Conservation (phyloP, 2,888 invertebrate genomes). For the Pollenia amentaria region DNA sequence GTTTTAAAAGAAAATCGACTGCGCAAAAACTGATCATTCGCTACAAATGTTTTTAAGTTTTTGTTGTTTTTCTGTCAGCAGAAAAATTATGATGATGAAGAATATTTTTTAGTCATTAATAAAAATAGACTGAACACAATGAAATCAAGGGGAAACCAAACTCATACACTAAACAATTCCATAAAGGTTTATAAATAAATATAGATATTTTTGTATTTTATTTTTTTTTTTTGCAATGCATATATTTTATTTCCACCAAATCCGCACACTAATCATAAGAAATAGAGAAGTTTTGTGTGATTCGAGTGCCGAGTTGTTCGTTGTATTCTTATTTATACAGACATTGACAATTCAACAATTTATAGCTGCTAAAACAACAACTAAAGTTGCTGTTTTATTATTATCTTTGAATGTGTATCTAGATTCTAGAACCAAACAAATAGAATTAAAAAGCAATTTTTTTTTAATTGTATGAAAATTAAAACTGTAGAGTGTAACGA, state of each 20-base stretch:
- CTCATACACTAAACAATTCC: constrained; percentile 49
- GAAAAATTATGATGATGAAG: constrained; percentile 61
- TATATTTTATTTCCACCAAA: constrained; percentile 54
- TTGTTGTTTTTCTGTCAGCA: constrained; percentile 21
- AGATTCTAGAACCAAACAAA: constrained; percentile 28
- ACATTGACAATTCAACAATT: constrained; percentile 73
- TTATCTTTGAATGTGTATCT: constrained; percentile 67
- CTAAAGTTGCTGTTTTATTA: constrained; percentile 54
- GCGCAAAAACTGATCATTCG: constrained; percentile 59
- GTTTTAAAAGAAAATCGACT: constrained; percentile 27
- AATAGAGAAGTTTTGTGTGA: constrained; percentile 12
- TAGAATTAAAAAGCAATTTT: constrained; percentile 67
- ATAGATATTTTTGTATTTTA: constrained; percentile 3
- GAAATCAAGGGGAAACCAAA: constrained; percentile 28
- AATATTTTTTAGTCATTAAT: constrained; percentile 63
- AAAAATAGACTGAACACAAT: constrained; percentile 69
- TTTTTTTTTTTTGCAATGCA: constrained; percentile 42
- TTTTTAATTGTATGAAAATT: not conserved
- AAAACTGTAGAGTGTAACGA: constrained; percentile 17
- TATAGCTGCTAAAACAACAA: constrained; percentile 67
- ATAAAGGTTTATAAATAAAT: constrained; percentile 70
- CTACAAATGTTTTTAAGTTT: constrained; percentile 54
- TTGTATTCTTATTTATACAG: constrained; percentile 56
- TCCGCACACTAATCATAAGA: constrained; percentile 46
- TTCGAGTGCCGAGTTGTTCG: not conserved